These are phyloP conservation scores for Galaxea fascicularis DNA, from an alignment of 92 coral and sea anemone genomes.

Conservation along the genomic window DNA sequence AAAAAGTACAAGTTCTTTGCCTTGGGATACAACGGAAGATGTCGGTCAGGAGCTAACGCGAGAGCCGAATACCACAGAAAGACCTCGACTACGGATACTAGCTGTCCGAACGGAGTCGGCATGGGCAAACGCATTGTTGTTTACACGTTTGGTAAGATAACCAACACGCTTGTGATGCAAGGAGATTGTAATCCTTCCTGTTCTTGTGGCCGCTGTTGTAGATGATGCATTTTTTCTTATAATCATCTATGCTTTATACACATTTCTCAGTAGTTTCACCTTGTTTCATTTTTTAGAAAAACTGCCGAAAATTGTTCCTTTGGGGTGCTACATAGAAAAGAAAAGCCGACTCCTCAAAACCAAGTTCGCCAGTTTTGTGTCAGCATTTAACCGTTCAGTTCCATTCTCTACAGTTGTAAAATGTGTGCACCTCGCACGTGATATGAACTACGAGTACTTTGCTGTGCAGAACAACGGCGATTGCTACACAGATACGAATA, in stretches of 20 bases:
- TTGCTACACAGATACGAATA: slow-evolving; percentile 16
- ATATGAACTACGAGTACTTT: slow-evolving; percentile 50
- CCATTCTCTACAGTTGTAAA: slow-evolving; percentile 25
- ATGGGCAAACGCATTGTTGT: slow-evolving; percentile 38
- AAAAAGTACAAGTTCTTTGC: slow-evolving; percentile 53
- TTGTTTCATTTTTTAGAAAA: no score
- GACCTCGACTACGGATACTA: neutral
- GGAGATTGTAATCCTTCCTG: no score
- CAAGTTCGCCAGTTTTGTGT: slow-evolving; percentile 8
- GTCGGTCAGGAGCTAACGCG: slow-evolving; percentile 47
- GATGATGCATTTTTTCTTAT: no score
- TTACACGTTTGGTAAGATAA: neutral
- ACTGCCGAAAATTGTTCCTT: no score
- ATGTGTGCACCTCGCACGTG: slow-evolving; percentile 48
- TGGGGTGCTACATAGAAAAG: no score
- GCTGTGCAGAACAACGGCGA: slow-evolving; percentile 40
- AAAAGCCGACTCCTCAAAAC: neutral
- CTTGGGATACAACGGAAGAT: slow-evolving; percentile 47
- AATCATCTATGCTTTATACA: no score
- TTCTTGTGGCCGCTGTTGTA: no score
- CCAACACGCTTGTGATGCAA: no score
- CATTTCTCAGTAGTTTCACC: no score
- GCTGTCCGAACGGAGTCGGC: slow-evolving; percentile 54
- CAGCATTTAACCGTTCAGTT: neutral
- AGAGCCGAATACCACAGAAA: slow-evolving; percentile 12